Evolutionary conservation across 1,140 invertebrate species (phyloP), one percentile per base, ranked within the genome.

Genomic region (Armadillidium nasatum): DNA sequence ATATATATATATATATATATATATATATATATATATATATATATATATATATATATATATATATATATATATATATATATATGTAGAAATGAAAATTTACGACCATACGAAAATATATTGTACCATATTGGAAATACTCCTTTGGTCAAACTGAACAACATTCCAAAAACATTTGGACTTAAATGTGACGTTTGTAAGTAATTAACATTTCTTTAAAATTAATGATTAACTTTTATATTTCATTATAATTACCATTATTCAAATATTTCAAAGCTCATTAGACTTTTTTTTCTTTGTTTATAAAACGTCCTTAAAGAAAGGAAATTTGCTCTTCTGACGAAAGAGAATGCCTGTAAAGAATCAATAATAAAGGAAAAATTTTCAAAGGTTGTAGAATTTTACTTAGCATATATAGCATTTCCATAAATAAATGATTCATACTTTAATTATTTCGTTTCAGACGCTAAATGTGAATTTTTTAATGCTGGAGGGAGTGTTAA

Each of bases 401-500:
- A n/a, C n/a, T n/a, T n/a, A n/a, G n/a, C n/a, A n/a, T n/a, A n/a
- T 15, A 60, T 60, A 4, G 2, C 7, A 60, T 60, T 19, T 60
- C 50, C 4, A 60, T 19, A 33, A 33, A 33, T 33, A 33, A 33
- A 33, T 33, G 1, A 33, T 19, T 60, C 19, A 15, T 1, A 15
- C 50, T n/a, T n/a, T n/a, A 19, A 15, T 60, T 13, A 1, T 75
- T 33, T 22, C 23, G n/a, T 45, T 23, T 7, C 82, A 99, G 96
- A 95, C 87, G 97, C 89, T 43, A 99, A 99, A 88, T 99, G 96
- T 86, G 98, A 99, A 85, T 99, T 91, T 85, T 89, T 99, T 76
- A 99, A 98, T 86, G 94, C 97, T 76, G 98, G 97, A 77, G 98
- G 97, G 43, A 97, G 94, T 78, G 94, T 99, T 0, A 99, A 99